Evolutionary conservation across 2,797 vertebrate species (phyloP), one percentile per base, ranked within the genome.

Genomic region (Syndactyla subalaris): DNA sequence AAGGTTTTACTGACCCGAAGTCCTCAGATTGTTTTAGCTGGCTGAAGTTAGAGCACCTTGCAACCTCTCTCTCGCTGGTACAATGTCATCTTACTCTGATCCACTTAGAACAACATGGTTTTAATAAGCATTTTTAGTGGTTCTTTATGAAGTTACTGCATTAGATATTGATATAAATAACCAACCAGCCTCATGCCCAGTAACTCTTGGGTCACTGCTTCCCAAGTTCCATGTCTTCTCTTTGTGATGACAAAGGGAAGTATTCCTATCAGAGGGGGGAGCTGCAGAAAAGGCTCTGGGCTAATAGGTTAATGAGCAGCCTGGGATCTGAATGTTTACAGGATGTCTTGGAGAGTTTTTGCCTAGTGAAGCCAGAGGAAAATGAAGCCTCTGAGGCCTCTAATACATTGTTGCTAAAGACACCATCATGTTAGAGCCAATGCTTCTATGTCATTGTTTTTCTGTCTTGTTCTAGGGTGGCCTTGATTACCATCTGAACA

Each of bases 401-500:
- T 41, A 9, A 2, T 27, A 13, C 8, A 14, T 26, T 11, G 2
- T 14, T 59, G 12, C 21, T 30, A n/a, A 45, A 58, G 49, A 22
- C 10, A 23, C 23, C 4, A 30, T 15, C 55, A 6, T 43, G 8
- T n/a, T 59, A 27, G 57, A 72, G 22, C 20, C 48, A 36, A 2
- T 38, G 10, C 24, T 61, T 54, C 51, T 63, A 7, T 92, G 23
- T 63, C 36, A 73, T 41, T 1, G 0, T 10, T 81, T 97, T 80
- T 29, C 43, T 96, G 9, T 97, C 54, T 48, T 73, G 1, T 45
- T 92, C 16, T 63, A 99, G 99, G 99, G 99, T 46, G 99, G 99
- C 68, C 98, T 99, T 95, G 98, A 98, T 85, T 99, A 98, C 84
- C 98, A 98, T 62, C 97, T 99, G 81, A 98, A 98, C 97, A 99